Evolutionary conservation across 2,888 invertebrate species (phyloP).

Genomic region (Oxycera nigricornis): DNA sequence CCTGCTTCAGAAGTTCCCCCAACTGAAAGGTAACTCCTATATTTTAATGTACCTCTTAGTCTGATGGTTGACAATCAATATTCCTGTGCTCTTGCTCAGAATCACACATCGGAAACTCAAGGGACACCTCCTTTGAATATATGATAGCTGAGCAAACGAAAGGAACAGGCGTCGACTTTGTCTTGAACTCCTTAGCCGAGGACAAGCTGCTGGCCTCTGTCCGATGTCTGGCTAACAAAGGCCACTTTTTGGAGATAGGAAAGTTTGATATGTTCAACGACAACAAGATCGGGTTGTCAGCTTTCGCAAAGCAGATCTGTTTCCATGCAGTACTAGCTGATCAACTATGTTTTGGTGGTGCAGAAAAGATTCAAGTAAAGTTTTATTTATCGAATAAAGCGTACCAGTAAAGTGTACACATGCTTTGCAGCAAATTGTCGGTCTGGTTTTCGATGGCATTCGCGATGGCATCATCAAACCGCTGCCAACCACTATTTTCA

Average conservation of each 20-base stretch:
- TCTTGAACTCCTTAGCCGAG: slow-evolving; percentile 90
- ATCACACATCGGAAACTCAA: slow-evolving; percentile 83
- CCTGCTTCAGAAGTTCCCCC: slow-evolving; percentile 65
- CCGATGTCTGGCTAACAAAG: slow-evolving; percentile 67
- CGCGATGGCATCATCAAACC: slow-evolving; percentile 73
- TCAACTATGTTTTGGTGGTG: slow-evolving; percentile 64
- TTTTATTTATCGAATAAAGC: slow-evolving; percentile 48
- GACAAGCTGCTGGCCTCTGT: slow-evolving; percentile 83
- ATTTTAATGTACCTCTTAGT: too few species aligned
- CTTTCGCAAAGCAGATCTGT: slow-evolving; percentile 74
- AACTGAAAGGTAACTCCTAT: slow-evolving; percentile 66
- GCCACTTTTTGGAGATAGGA: slow-evolving; percentile 85
- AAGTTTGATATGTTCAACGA: slow-evolving; percentile 81
- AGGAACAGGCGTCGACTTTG: slow-evolving; percentile 88
- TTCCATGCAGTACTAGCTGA: slow-evolving; percentile 84
- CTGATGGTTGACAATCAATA: too few species aligned
- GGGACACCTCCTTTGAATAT: slow-evolving; percentile 85
- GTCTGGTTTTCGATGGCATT: slow-evolving; percentile 71
- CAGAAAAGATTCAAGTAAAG: not conserved
- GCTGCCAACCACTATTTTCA: slow-evolving; percentile 70
- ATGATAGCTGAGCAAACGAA: slow-evolving; percentile 81
- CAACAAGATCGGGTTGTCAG: slow-evolving; percentile 68
- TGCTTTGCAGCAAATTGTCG: too few species aligned
- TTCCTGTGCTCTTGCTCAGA: slow-evolving; percentile 51
- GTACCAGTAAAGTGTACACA: too few species aligned